Percentiles rank a stretch among this genome's conserved stretches.
phyloP scores from a whole-genome alignment of 92 coral and sea anemone species.

The Epizoanthus stellaris region DNA sequence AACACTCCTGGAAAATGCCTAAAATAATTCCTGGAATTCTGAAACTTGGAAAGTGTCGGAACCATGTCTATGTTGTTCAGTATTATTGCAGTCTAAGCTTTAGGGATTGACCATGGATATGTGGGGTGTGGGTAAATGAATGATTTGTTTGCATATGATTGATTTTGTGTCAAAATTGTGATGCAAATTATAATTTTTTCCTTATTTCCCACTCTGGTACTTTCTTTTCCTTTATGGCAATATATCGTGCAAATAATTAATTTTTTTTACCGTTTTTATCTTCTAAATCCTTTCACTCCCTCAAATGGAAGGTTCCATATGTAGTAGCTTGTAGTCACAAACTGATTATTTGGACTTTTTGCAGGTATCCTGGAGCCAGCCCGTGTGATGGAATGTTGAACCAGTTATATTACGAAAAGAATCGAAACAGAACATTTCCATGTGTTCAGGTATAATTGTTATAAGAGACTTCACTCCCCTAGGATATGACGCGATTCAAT shows the following conservation, averaged over 20 bases:
- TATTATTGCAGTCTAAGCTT: neutral
- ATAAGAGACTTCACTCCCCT: neutral
- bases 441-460: conserved; percentile 82
- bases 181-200: neutral
- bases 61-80: no score
- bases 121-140: neutral
- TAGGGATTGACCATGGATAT: neutral
- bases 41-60: no score
- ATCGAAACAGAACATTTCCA: conserved; percentile 91
- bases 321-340: neutral
- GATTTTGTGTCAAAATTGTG: no score
- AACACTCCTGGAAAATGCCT: no score
- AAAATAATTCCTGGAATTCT: no score
- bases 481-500: no score
- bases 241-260: neutral
- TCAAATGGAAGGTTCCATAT: neutral
- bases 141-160: no score
- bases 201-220: neutral
- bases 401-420: conserved; percentile 88
- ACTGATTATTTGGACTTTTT: neutral
- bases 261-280: neutral
- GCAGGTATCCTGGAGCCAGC: conserved; percentile 82
- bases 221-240: no score
- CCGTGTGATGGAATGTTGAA: conserved; percentile 94
- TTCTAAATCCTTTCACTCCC: neutral